Base-by-base conservation (phyloP, 2,797 vertebrate genomes). In the Myripristis murdjan region DNA sequence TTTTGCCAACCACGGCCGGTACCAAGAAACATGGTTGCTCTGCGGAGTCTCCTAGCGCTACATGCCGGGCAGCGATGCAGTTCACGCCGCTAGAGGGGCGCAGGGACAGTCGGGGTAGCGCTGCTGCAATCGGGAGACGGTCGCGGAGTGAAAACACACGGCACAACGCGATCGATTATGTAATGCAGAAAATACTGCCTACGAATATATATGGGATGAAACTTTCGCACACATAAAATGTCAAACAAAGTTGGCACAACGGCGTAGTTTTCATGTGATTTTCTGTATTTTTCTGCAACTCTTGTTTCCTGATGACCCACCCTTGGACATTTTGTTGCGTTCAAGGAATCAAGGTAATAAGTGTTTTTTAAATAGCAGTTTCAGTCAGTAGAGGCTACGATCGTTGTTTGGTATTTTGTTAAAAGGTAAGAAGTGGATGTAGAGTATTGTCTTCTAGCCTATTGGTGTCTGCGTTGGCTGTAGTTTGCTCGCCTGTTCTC, bases 11-110 rank as follows among this genome's bases (percentile, higher is more conserved):
- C 77, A 31, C 79, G 91, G 92, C 91, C 89, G 89, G 81, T 62
- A 64, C 78, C 63, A 68, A 87, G 87, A 91, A 92, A 92, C 90
- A 92, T 92, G 92, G 92, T 92, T 55, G 87, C 88, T 84, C 94
- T 93, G 91, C 95, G 95, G 94, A 92, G 94, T 96, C 90, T 95
- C 93, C 89, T 96, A 90, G 57, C 84, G 81, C 86, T 59, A 64
- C 89, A 89, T 81, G 84, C 94, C 95, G 93, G 92, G 81, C 84
- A 84, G 54, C 77, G 52, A 86, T 63, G 93, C 90, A 69, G 75
- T 72, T 58, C 61, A 37, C 28, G 90, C 95, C 94, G 95, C 93
- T 84, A 88, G 82, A 90, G 72, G 86, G 64, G 78, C 72, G 87
- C 88, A 83, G 78, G 87, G 88, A 89, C 88, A 60, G 82, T 87